Evolutionary conservation across 2,888 invertebrate genomes (phyloP), one percentile per base, ranked within the genome.

Genomic region (Pecten maximus): DNA sequence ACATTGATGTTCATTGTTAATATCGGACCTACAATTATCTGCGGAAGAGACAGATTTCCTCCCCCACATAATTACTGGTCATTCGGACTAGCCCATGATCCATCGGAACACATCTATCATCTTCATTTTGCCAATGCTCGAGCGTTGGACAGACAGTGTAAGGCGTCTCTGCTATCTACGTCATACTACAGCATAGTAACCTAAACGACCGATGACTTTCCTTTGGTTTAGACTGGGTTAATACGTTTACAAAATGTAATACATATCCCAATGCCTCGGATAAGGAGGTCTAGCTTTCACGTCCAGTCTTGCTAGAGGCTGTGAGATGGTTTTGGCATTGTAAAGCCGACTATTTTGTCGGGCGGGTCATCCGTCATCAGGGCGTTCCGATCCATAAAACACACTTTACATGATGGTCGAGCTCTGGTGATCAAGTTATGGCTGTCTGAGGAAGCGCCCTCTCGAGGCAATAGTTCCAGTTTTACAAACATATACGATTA

Each of bases 341-440:
- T 35, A 28, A 74, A 74, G 35, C 74, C 74, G 74, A 74, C 74
- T 74, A 35, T 74, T 74, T 74, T 74, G 74, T 74, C 74, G 74
- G 74, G 74, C 28, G 35, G 74, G 12, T 35, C 74, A 74, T 74
- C 74, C 74, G 74, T 74, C 74, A 74, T 28, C 74, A 10, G 74
- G 35, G 35, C 35, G 74, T 74, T 74, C 74, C 74, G 10, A 74
- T 74, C 74, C 74, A 74, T 74, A 74, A 74, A 35, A 35, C 35
- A 74, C 74, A 6, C 35, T 74, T 35, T 35, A 35, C 35, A 74
- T 35, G 74, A 74, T 74, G 74, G 74, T 74, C 74, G 35, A 35
- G 35, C 74, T 74, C 74, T 74, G 23, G 28, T 74, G 74, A 74
- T 74, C 74, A 74, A 35, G 74, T 28, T 28, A 74, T 35, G 74